Percentiles rank a stretch among this genome's conserved stretches.
Evolutionary conservation across 2,888 invertebrate species (phyloP).

Genomic region (Abrostola tripartita): DNA sequence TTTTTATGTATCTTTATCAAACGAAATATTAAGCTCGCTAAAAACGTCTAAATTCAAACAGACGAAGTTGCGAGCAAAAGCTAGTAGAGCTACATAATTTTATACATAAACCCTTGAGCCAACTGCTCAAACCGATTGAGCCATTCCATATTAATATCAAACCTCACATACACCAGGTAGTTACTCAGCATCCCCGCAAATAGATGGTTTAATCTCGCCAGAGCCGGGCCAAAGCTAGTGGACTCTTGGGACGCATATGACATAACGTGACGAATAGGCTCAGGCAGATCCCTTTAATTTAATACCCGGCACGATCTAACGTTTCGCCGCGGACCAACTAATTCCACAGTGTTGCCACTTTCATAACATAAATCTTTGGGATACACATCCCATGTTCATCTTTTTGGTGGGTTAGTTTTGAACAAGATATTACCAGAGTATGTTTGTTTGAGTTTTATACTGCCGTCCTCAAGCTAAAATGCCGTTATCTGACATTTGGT

Average conservation of each 20-base stretch:
- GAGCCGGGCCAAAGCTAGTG: slow-evolving; percentile 65
- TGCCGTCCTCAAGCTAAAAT: too few relatives aligned
- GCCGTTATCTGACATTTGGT: too few relatives aligned
- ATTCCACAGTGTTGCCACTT: slow-evolving; percentile 49
- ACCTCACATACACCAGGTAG: slow-evolving; percentile 25
- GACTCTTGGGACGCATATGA: slow-evolving; percentile 66
- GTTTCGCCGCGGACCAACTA: slow-evolving; percentile 49
- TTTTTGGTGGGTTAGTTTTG: slow-evolving; percentile 37
- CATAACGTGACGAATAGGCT: slow-evolving; percentile 70
- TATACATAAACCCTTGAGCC: neutral
- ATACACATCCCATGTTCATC: slow-evolving; percentile 42
- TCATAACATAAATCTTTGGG: slow-evolving; percentile 50
- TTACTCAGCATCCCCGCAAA: slow-evolving; percentile 45
- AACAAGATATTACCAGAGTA: slow-evolving; percentile 39
- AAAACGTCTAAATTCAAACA: neutral
- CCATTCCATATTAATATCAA: slow-evolving; percentile 33
- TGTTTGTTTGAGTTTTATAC: neutral
- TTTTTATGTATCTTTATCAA: neutral
- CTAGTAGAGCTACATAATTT: neutral
- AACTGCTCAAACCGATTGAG: slow-evolving; percentile 18
- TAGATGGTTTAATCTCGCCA: slow-evolving; percentile 63
- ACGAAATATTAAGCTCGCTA: neutral
- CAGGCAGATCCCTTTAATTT: slow-evolving; percentile 66
- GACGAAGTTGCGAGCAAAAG: neutral
- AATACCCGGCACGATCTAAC: slow-evolving; percentile 50